A percentile compares a stretch with the other conserved stretches of the same genome.
phyloP scores from a whole-genome alignment of 2,888 invertebrate genomes.

The Brachynemurus nebulosus region DNA sequence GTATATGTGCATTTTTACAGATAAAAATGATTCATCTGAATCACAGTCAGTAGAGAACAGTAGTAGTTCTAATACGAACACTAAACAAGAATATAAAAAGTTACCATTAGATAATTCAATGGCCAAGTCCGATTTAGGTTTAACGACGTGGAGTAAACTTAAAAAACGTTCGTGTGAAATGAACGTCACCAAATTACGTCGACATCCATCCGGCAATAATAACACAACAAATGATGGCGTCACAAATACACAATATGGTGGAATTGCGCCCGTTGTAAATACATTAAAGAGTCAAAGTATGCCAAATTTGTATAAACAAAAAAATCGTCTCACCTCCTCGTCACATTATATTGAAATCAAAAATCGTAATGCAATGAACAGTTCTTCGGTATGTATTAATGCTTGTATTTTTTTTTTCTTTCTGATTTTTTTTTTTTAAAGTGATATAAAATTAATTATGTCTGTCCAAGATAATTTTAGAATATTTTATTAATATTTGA shows the following conservation, averaged over 20 bases:
- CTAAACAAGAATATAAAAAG: no score
- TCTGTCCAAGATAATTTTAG: no score
- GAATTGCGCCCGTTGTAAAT: slow-evolving; percentile 36
- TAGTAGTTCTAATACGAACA: no score
- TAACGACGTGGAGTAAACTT: slow-evolving; percentile 80
- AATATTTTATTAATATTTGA: no score
- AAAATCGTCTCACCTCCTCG: slow-evolving; percentile 23
- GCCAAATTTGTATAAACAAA: slow-evolving; percentile 53
- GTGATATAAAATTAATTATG: no score
- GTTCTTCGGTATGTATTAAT: slow-evolving; percentile 60
- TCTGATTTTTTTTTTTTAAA: no score
- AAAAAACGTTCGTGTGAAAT: slow-evolving; percentile 55
- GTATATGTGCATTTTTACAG: no score
- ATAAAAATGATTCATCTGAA: not conserved
- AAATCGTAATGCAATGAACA: slow-evolving; percentile 33
- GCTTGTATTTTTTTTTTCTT: no score
- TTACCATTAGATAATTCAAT: slow-evolving; percentile 51
- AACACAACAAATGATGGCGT: slow-evolving; percentile 45
- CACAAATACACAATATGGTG: slow-evolving; percentile 39
- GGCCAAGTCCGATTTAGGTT: slow-evolving; percentile 78
- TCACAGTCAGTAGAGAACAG: not conserved
- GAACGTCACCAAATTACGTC: slow-evolving; percentile 52
- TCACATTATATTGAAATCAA: slow-evolving; percentile 7
- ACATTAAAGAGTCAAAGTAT: slow-evolving; percentile 60
- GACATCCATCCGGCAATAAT: slow-evolving; percentile 67